A percentile compares a stretch with the other conserved stretches of the same genome.
These are phyloP conservation scores for Cephus cinctus DNA, from an alignment of 1,140 invertebrate genomes.

Conservation along the genomic window DNA sequence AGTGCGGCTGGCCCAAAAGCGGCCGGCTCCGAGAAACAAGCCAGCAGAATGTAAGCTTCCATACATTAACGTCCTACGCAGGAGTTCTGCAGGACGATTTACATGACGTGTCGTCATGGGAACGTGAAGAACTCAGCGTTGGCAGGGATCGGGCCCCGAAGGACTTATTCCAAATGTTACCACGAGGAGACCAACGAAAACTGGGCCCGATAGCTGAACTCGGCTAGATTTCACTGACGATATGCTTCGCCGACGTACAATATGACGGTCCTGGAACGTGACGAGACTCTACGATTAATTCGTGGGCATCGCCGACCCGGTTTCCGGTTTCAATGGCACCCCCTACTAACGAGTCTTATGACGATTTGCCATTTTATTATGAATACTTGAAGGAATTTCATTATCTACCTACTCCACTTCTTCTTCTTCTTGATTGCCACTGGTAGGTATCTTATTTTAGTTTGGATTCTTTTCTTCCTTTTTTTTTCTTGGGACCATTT, in stretches of 20 bases:
- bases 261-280: slow-evolving; percentile 25
- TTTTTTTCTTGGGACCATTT: no score
- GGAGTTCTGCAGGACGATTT: slow-evolving; percentile 10
- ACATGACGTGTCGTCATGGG: slow-evolving; percentile 2
- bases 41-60: slow-evolving; percentile 15
- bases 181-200: slow-evolving; percentile 16
- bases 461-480: no score
- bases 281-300: slow-evolving; percentile 24
- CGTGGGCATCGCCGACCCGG: slow-evolving; percentile 17
- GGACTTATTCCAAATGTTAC: neutral
- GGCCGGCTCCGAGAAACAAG: neutral
- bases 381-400: no score
- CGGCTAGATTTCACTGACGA: slow-evolving; percentile 24
- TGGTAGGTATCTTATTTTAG: no score
- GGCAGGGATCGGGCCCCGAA: neutral
- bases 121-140: slow-evolving; percentile 1
- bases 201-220: slow-evolving; percentile 18
- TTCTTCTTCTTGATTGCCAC: no score
- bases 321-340: slow-evolving; percentile 23
- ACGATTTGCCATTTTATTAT: neutral
- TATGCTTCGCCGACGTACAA: slow-evolving; percentile 17
- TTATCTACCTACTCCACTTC: no score
- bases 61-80: slow-evolving; percentile 19
- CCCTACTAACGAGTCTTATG: neutral
- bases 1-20: neutral